phyloP scores from a whole-genome alignment of 2,797 vertebrate species.

The Enteromius radiatus region DNA sequence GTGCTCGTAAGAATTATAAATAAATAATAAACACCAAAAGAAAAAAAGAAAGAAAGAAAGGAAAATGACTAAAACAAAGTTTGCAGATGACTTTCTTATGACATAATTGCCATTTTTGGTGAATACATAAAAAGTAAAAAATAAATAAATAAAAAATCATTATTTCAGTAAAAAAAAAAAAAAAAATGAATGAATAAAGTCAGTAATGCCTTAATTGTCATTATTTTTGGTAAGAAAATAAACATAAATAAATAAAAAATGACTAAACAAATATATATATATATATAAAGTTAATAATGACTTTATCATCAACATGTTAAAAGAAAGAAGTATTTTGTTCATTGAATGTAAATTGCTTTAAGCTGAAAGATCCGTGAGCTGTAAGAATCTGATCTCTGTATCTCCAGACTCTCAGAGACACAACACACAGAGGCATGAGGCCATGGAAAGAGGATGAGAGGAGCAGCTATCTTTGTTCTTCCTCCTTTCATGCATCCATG shows the following conservation, averaged over 20 bases:
- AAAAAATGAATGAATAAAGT: not conserved
- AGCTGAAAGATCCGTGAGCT: not conserved
- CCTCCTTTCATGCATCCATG: not conserved
- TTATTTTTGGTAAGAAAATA: not conserved
- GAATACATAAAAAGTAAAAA: not conserved
- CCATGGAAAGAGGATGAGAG: not conserved
- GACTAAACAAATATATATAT: not conserved
- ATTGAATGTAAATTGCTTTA: not conserved
- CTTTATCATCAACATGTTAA: not conserved
- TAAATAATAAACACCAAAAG: not conserved
- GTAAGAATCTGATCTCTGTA: slow-evolving; percentile 1
- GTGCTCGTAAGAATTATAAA: not conserved
- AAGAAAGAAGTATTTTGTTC: not conserved
- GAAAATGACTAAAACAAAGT: not conserved
- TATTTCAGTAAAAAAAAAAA: not conserved
- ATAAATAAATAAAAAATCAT: not conserved
- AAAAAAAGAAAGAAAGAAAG: no score
- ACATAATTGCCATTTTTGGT: not conserved
- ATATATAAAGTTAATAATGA: not conserved
- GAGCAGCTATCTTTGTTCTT: not conserved
- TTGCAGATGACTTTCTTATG: not conserved
- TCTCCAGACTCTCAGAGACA: slow-evolving; percentile 9
- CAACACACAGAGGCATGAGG: not conserved
- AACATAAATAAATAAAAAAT: not conserved
- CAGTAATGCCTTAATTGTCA: not conserved